Base-by-base conservation (phyloP, 2,797 vertebrate genomes). In the Macrochelys suwanniensis region DNA sequence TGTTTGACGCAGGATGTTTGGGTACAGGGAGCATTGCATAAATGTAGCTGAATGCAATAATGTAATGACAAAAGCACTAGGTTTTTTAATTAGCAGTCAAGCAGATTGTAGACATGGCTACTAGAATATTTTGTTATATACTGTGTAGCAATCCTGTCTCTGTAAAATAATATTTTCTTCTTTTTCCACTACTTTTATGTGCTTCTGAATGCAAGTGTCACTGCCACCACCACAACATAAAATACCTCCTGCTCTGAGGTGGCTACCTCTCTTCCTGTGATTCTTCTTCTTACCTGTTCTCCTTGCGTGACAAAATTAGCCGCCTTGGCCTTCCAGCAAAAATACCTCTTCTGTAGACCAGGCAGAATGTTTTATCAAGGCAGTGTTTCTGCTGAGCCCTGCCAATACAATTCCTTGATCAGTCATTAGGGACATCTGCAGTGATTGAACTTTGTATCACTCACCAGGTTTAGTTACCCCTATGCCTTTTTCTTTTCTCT, bases 1-100 rank as follows among this genome's bases (percentile, higher is more conserved):
- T 90, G 54, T 79, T 80, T 83, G 87, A 81, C 71, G 59, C 83
- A 94, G 87, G 49, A 81, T 88, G 87, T 65, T 89, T 79, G 92
- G 92, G 85, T 95, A 89, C 78, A 94, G 76, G 94, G 85, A 76
- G 45, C 42, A 21, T 49, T 47, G 17, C 61, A 90, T 96, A 92
- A 97, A 89, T 76, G 68, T 77, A 93, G 71, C 77, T 85, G 85
- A 80, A 49, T 97, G 95, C 95, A 97, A 95, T 95, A 25, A 89
- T 95, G 96, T 95, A 96, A 97, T 97, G 93, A 96, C 87, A 96
- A 95, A 97, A 97, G 85, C 93, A 96, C 87, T 49, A 42, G 81
- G 82, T 90, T 92, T 95, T 89, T 61, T 85, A 97, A 85, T 91
- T 82, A 94, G 53, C 57, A 95, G 94, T 87, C 92, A 95, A 50